These are phyloP conservation scores for Ischnura elegans DNA, from an alignment of 2,888 invertebrate genomes.

Conservation along the genomic window DNA sequence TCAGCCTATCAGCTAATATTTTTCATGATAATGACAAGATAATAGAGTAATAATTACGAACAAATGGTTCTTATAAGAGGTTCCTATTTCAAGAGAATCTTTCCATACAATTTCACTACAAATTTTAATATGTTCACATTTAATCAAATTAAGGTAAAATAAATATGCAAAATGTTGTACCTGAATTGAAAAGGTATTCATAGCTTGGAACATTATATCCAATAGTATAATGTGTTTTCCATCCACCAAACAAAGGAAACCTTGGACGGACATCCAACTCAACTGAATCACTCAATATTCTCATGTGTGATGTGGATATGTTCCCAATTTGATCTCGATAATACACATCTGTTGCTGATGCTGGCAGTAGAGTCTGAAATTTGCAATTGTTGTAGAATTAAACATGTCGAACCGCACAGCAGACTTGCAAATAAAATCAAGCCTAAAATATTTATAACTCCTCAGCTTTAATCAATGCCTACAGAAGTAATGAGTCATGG, in stretches of 20 bases:
- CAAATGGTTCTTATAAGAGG: too few relatives aligned
- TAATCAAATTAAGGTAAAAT: too few relatives aligned
- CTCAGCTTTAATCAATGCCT: too few relatives aligned
- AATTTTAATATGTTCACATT: too few relatives aligned
- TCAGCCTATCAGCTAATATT: too few relatives aligned
- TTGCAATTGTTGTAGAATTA: constrained; percentile 36
- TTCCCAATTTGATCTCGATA: constrained; percentile 99
- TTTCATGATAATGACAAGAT: too few relatives aligned
- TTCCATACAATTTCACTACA: too few relatives aligned
- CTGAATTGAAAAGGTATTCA: constrained; percentile 93
- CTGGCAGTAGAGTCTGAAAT: constrained; percentile 81
- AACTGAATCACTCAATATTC: constrained; percentile 92
- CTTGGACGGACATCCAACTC: constrained; percentile 97
- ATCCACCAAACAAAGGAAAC: constrained; percentile 99
- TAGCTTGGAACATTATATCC: constrained; percentile 99
- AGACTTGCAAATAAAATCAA: not conserved
- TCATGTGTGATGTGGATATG: constrained; percentile 97
- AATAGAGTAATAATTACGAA: too few relatives aligned
- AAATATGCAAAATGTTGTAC: constrained; percentile 74
- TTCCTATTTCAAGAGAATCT: too few relatives aligned
- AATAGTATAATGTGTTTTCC: constrained; percentile 97
- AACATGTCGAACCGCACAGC: not conserved
- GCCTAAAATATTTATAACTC: not conserved
- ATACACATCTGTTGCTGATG: constrained; percentile 96
- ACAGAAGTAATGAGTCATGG: not conserved